Evolutionary conservation across 2,888 invertebrate species (phyloP).

Genomic region (Vesta saturnalis): DNA sequence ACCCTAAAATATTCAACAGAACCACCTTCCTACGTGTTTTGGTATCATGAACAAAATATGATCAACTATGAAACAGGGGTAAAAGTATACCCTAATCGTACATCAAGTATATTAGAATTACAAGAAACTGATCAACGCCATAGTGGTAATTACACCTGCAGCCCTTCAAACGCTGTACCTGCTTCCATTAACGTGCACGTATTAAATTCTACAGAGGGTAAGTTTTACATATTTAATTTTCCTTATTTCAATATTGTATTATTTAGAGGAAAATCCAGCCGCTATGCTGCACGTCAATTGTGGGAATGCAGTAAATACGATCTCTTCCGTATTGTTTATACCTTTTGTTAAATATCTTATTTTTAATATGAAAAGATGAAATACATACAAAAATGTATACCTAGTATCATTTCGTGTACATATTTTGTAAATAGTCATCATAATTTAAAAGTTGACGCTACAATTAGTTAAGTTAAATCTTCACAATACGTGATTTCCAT

Average conservation of each 20-base stretch:
- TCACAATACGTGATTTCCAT: not conserved
- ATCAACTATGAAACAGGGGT: constrained; percentile 70
- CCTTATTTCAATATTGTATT: constrained; percentile 21
- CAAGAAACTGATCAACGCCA: constrained; percentile 68
- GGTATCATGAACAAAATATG: constrained; percentile 70
- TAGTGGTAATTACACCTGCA: constrained; percentile 77
- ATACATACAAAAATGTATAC: constrained; percentile 4
- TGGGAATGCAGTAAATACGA: constrained; percentile 45
- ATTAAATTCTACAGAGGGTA: constrained; percentile 69
- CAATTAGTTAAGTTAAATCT: not conserved
- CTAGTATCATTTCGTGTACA: constrained; percentile 11
- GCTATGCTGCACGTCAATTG: constrained; percentile 77
- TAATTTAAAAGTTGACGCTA: not conserved
- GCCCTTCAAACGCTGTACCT: constrained; percentile 72
- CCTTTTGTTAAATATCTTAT: constrained; percentile 15
- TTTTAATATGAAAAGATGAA: constrained; percentile 14
- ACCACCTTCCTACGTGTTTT: constrained; percentile 68
- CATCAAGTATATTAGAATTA: constrained; percentile 72
- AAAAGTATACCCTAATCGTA: constrained; percentile 63
- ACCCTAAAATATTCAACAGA: constrained; percentile 66
- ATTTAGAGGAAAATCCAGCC: constrained; percentile 75
- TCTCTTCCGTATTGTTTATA: constrained; percentile 13
- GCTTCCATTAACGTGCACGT: constrained; percentile 75
- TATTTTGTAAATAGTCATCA: constrained; percentile 12
- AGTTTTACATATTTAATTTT: constrained; percentile 27